Base-by-base conservation (phyloP, 2,888 invertebrate genomes). In the Nephrotoma guestfalica region DNA sequence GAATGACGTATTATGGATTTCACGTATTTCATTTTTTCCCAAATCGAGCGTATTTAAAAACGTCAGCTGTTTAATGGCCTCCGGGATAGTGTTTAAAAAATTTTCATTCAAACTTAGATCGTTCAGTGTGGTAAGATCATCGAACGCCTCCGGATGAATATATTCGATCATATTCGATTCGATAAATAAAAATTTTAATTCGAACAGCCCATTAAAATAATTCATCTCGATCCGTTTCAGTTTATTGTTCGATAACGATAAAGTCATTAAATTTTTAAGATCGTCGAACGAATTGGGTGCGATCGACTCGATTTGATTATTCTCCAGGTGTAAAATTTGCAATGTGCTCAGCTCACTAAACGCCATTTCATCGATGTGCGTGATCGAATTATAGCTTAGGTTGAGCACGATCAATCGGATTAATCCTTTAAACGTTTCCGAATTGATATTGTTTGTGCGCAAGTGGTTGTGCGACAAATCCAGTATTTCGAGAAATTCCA, bases 41-140 rank as follows among this genome's bases (percentile, higher is more conserved):
- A 97, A 93, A 92, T 96, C 96, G 87, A 97, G 92, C 41, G 95
- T 95, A 89, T 95, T 95, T 89, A 97, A 92, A 89, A 94, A 94
- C 88, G 93, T 92, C 88, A 96, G 92, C 88, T 94, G 94, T 89
- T 94, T 94, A 88, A 96, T 93, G 83, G 96, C 95, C 89, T 93
- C 93, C 87, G 96, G 95, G 87, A 95, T 93, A 88, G 94, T 94
- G 71, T 93, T 94, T 89, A 96, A 92, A 89, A 93, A 92, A 92
- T 96, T 96, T 87, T 94, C 95, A 89, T 95, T 95, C 88, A 96
- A 91, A 84, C 95, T 95, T 88, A 96, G 92, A 90, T 96, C 96
- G 90, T 95, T 94, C 71, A 96, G 92, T 90, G 94, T 95, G 6
- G 95, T 96, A 89, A 95, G 94, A 91, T 96, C 96, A 90, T 94